Evolutionary conservation across 2,113 vertebrate genomes (phyloP), one percentile per base, ranked within the genome.

Genomic region (Mohoua ochrocephala): DNA sequence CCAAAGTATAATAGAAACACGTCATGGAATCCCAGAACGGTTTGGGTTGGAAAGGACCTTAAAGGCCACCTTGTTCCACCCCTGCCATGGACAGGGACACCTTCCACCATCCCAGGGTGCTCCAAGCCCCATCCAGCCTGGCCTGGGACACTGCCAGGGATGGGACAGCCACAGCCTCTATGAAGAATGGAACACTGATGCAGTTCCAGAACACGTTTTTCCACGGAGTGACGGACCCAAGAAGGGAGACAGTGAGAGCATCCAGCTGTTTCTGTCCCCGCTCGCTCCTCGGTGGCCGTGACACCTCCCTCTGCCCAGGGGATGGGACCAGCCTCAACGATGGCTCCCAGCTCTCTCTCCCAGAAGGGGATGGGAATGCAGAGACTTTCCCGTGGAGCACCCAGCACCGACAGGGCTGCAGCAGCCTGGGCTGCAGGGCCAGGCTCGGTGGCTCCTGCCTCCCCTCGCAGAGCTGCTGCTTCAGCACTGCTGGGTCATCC

Each of bases 211-310:
- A 37, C 1, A 6, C 0, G 2, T 13, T 53, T 69, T 54, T n/a
- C n/a, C 57, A 75, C 23, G 39, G 13, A 69, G 33, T 0, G 1
- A 63, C 0, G 0, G 22, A 9, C 16, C 35, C n/a, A 10, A 12
- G 30, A 35, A 37, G 12, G n/a, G 27, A 45, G 26, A 11, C 6
- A 3, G 26, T 2, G 65, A 37, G 64, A 77, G n/a, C 23, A 64
- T 20, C 11, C 64, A 44, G 35, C n/a, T 5, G 1, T 10, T 42
- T 28, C 57, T 31, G 52, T 6, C 70, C 13, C 11, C 23, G 3
- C 39, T 22, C 31, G 31, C 18, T 47, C 35, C 57, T 7, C 8
- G 4, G 10, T 3, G 15, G 49, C 39, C 18, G 11, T 3, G 13
- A 30, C 17, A 39, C 19, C 1, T 2, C 14, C 12, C 41, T 44